Percentiles rank a stretch among this genome's conserved stretches.
These are phyloP conservation scores for Atta texana DNA, from an alignment of 1,140 invertebrate species.

Conservation along the genomic window DNA sequence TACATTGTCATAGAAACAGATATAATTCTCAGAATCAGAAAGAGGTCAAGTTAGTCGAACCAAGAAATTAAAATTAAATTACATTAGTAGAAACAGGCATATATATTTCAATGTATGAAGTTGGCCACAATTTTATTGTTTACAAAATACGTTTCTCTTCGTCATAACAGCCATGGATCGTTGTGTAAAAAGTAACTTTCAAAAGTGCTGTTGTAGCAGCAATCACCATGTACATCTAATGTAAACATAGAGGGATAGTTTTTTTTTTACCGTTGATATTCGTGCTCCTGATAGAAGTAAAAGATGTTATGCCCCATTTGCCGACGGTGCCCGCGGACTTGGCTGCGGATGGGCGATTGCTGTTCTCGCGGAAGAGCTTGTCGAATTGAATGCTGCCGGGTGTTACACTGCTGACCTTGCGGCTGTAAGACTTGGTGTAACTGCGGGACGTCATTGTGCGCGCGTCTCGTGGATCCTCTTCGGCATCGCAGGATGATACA, in stretches of 20 bases:
- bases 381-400: conserved; percentile 91
- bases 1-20: too few relatives aligned
- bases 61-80: too few relatives aligned
- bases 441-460: conserved; percentile 87
- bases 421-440: conserved; percentile 87
- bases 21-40: too few relatives aligned
- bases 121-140: neutral
- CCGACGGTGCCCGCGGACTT: conserved; percentile 95
- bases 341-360: conserved; percentile 94
- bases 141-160: neutral
- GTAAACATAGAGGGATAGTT: conserved; percentile 57
- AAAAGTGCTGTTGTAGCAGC: neutral
- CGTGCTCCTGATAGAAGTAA: conserved; percentile 94
- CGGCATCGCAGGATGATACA: conserved; percentile 76
- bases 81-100: too few relatives aligned
- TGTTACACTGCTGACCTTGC: conserved; percentile 85
- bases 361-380: conserved; percentile 94
- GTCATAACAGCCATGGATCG: neutral
- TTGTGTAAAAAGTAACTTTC: too few relatives aligned
- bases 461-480: conserved; percentile 68
- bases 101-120: neutral
- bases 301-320: conserved; percentile 97
- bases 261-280: conserved; percentile 88
- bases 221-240: neutral
- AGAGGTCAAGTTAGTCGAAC: too few relatives aligned